Percentiles rank a stretch among this genome's conserved stretches.
Evolutionary conservation across 2,888 invertebrate species (phyloP).

Genomic region (Cybosia mesomella): DNA sequence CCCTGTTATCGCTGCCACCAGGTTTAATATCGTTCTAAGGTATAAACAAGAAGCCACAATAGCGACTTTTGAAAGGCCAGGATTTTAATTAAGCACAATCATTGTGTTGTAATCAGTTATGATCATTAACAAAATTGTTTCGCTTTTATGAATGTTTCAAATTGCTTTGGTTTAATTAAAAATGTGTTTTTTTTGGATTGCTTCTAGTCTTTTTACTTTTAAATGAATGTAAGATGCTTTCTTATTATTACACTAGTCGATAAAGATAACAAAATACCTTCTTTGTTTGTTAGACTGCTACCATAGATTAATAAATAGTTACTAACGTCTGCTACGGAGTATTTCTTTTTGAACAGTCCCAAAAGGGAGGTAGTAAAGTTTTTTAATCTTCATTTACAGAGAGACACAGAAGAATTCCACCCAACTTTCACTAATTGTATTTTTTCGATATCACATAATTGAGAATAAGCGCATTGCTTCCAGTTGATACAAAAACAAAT

Average conservation of each 20-base stretch:
- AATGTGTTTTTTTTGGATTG: conserved; percentile 1
- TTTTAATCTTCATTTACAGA: neutral
- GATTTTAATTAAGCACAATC: conserved; percentile 55
- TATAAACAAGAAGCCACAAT: conserved; percentile 56
- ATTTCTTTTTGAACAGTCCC: neutral
- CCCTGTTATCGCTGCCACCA: conserved; percentile 49
- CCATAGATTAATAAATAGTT: no score
- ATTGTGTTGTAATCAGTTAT: conserved; percentile 55
- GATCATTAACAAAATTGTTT: conserved; percentile 56
- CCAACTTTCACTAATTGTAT: neutral
- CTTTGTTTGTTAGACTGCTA: neutral
- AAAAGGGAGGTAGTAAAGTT: neutral
- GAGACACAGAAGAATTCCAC: no score
- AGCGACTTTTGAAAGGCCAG: conserved; percentile 51
- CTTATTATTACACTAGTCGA: neutral
- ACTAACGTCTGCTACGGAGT: no score
- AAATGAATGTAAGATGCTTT: neutral
- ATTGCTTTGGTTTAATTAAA: conserved; percentile 14
- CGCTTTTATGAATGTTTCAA: conserved; percentile 25
- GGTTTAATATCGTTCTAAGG: conserved; percentile 51
- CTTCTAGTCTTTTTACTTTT: neutral
- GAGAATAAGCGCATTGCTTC: no score
- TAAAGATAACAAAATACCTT: neutral
- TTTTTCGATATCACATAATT: no score
- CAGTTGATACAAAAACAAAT: neutral